Evolutionary conservation across 2,797 vertebrate genomes (phyloP).

Genomic region (Chaunax sp.): DNA sequence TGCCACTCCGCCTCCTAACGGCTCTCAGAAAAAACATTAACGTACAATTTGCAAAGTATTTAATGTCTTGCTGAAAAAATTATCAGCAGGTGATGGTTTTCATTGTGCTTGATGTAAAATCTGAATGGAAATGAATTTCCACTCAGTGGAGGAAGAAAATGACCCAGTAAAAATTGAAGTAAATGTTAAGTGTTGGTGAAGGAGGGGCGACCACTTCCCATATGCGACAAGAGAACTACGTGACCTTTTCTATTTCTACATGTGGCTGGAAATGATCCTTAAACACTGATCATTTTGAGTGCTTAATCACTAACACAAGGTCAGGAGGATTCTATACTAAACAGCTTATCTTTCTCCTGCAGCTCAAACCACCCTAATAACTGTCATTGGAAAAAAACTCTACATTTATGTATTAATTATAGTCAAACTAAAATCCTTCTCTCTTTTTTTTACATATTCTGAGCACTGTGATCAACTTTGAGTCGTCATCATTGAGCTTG

Average conservation of each 20-base stretch:
- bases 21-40: constrained; percentile 24
- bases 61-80: constrained; percentile 18
- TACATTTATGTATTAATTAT: not conserved
- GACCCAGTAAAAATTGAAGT: constrained; percentile 12
- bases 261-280: constrained; percentile 34
- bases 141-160: constrained; percentile 25
- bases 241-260: constrained; percentile 48
- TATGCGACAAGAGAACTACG: constrained; percentile 8
- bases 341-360: constrained; percentile 19
- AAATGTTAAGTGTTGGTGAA: constrained; percentile 23
- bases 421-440: constrained; percentile 9
- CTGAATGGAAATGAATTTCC: constrained; percentile 43
- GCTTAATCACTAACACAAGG: constrained; percentile 61
- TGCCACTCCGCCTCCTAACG: constrained; percentile 14
- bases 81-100: constrained; percentile 37
- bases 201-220: not conserved
- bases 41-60: constrained; percentile 16
- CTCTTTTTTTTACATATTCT: not conserved
- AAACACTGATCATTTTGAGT: constrained; percentile 48
- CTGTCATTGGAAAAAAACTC: not conserved
- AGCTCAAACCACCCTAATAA: constrained; percentile 9
- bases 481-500: constrained; percentile 13
- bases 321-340: constrained; percentile 35
- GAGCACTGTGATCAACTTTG: not conserved
- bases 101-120: constrained; percentile 2